Evolutionary conservation across 2,888 invertebrate species (phyloP).

Genomic region (Nyleta sp.): DNA sequence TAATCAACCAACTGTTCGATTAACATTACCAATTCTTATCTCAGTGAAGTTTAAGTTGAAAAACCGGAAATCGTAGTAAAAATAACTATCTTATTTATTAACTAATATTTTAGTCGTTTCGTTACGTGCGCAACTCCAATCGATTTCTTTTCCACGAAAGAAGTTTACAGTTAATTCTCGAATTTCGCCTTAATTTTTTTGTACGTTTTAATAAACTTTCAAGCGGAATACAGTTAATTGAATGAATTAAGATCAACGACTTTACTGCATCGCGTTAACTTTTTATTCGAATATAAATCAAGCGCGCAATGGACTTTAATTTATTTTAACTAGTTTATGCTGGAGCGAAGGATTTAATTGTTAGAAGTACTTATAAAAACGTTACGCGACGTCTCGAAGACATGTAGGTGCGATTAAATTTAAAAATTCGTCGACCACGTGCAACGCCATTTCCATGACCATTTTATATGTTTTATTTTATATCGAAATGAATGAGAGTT

Average conservation of each 20-base stretch:
- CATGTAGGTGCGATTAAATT: conserved; percentile 10
- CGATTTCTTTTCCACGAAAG: too few relatives aligned
- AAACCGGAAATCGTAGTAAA: too few relatives aligned
- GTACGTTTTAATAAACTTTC: too few relatives aligned
- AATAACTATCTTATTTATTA: too few relatives aligned
- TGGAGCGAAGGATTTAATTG: background rate
- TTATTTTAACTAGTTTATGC: conserved; percentile 7
- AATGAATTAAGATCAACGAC: conserved; percentile 1
- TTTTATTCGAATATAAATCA: background rate
- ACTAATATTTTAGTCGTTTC: too few relatives aligned
- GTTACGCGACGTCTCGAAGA: conserved; percentile 6
- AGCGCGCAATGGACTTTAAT: background rate
- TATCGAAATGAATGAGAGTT: conserved; percentile 17
- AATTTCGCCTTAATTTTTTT: too few relatives aligned
- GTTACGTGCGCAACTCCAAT: too few relatives aligned
- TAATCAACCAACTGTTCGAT: too few relatives aligned
- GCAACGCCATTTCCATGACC: conserved; percentile 1
- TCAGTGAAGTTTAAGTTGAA: too few relatives aligned
- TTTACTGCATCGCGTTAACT: conserved; percentile 2
- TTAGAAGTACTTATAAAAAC: background rate
- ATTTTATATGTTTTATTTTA: conserved; percentile 8
- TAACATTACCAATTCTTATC: too few relatives aligned
- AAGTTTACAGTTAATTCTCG: too few relatives aligned
- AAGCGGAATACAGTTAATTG: too few relatives aligned
- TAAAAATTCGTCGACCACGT: conserved; percentile 1